These are phyloP conservation scores for Allophyes oxyacanthae DNA, from an alignment of 2,888 invertebrate species.

Conservation along the genomic window DNA sequence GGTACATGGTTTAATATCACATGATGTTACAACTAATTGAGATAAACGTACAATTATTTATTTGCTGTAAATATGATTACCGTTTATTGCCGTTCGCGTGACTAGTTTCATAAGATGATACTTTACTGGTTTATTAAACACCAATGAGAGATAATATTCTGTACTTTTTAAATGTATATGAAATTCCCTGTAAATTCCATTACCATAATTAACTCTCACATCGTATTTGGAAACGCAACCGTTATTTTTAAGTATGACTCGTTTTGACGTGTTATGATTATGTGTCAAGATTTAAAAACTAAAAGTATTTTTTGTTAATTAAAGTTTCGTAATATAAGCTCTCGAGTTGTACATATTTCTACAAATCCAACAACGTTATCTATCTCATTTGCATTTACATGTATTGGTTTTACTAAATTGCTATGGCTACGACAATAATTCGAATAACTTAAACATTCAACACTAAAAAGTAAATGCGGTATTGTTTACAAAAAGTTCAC, in stretches of 20 bases:
- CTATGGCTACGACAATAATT: conserved; percentile 48
- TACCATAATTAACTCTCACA: conserved; percentile 68
- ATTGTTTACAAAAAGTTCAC: conserved; percentile 81
- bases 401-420: conserved; percentile 50
- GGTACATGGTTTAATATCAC: conserved; percentile 57
- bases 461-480: conserved; percentile 72
- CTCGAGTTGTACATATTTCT: conserved; percentile 32
- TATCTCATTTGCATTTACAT: conserved; percentile 52
- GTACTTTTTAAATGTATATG: conserved; percentile 41
- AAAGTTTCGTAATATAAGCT: conserved; percentile 58
- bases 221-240: conserved; percentile 64
- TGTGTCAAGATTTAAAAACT: conserved; percentile 43
- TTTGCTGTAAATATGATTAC: conserved; percentile 65
- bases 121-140: conserved; percentile 67
- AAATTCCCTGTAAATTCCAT: conserved; percentile 63
- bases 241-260: conserved; percentile 66
- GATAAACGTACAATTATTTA: conserved; percentile 64
- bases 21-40: conserved; percentile 59
- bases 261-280: conserved; percentile 67
- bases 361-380: conserved; percentile 44
- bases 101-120: conserved; percentile 63
- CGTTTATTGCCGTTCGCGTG: conserved; percentile 57
- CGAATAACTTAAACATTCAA: conserved; percentile 61
- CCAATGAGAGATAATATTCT: conserved; percentile 58
- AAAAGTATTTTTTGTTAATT: conserved; percentile 50